Conservation (phyloP, 2,113 vertebrate genomes). For the Acrocephalus arundinaceus region DNA sequence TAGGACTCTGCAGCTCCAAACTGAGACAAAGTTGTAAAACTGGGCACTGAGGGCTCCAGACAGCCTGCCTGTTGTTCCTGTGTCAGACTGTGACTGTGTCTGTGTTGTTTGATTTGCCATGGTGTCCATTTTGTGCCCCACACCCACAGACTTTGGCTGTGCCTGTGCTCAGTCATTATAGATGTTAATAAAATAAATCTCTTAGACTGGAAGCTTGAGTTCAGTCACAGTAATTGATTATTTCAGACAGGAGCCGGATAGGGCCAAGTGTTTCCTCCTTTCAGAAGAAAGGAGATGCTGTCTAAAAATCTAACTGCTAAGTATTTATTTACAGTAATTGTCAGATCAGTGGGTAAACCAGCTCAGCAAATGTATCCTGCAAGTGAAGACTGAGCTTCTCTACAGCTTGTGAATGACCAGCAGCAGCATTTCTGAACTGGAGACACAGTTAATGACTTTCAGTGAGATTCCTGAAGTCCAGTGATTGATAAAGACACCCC, state of each 20-base stretch:
- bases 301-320: too few relatives aligned
- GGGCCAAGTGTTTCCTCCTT: too few relatives aligned
- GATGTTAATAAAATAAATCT: too few relatives aligned
- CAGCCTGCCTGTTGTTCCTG: not conserved
- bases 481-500: not conserved
- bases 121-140: too few relatives aligned
- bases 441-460: not conserved
- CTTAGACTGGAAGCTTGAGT: too few relatives aligned
- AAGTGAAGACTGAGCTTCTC: not conserved
- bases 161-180: too few relatives aligned
- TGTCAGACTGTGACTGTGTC: not conserved
- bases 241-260: too few relatives aligned
- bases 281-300: too few relatives aligned
- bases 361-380: not conserved
- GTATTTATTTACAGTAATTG: too few relatives aligned
- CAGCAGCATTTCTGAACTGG: not conserved
- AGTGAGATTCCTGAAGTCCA: not conserved
- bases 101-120: not conserved
- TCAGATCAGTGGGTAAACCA: not conserved
- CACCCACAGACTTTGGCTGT: too few relatives aligned
- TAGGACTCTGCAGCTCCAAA: not conserved
- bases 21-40: not conserved
- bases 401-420: not conserved
- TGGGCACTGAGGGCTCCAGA: not conserved
- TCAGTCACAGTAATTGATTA: too few relatives aligned